These are phyloP conservation scores for Pteronura brasiliensis DNA, from an alignment of 2,113 vertebrate genomes.

Conservation along the genomic window DNA sequence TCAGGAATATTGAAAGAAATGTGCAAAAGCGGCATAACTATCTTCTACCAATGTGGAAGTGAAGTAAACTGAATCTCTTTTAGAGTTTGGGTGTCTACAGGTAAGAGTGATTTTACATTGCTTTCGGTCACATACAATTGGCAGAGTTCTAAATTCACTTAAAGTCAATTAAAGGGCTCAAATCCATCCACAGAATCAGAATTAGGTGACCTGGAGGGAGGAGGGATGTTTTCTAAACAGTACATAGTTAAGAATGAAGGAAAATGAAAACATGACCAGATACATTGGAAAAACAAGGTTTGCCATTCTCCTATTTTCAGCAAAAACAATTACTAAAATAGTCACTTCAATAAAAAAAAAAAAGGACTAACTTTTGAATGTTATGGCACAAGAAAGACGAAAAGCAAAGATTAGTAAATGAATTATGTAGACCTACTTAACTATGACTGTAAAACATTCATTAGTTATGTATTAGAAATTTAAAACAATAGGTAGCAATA, in stretches of 20 bases:
- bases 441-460: background rate
- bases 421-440: background rate
- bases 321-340: background rate
- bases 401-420: background rate
- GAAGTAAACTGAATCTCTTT: background rate
- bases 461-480: background rate
- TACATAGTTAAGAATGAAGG: background rate
- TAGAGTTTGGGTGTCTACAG: background rate
- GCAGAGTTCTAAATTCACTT: background rate
- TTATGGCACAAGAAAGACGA: background rate
- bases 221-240: background rate
- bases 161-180: background rate
- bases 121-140: background rate
- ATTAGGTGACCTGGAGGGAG: background rate
- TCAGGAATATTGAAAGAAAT: background rate
- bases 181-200: background rate
- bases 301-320: background rate
- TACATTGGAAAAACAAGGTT: background rate
- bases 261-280: background rate
- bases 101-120: background rate
- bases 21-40: background rate
- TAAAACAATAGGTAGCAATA: background rate
- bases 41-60: background rate
- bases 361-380: background rate
- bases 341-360: background rate